Evolutionary conservation across 2,797 vertebrate species (phyloP).

Genomic region (Hirundo rustica): DNA sequence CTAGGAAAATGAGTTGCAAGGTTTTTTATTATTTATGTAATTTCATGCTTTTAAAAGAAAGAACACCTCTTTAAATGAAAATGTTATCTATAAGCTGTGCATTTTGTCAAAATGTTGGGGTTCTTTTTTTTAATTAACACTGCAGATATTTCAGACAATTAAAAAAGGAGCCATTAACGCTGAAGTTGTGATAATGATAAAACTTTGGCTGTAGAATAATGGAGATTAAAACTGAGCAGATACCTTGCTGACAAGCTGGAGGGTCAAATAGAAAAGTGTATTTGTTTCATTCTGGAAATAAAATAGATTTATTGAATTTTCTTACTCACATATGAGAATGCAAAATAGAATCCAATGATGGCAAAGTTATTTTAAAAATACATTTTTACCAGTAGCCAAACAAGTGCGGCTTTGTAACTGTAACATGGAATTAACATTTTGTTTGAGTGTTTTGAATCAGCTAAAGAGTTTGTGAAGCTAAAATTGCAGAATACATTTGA

Average conservation of each 20-base stretch:
- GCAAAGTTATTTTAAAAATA: not conserved
- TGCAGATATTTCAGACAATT: not conserved
- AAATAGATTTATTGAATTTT: not conserved
- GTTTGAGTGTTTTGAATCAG: not conserved
- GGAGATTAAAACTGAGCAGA: not conserved
- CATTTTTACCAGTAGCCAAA: not conserved
- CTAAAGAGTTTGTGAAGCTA: not conserved
- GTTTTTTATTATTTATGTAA: not conserved
- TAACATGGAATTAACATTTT: not conserved
- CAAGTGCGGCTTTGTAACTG: not conserved
- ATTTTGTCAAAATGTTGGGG: not conserved
- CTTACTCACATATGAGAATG: not conserved
- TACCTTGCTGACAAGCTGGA: not conserved
- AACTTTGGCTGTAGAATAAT: not conserved
- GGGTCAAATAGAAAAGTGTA: not conserved
- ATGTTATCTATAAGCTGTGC: not conserved
- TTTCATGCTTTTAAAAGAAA: not conserved
- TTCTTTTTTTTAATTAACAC: not conserved
- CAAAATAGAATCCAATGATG: not conserved
- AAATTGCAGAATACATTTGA: not conserved
- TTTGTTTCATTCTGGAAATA: not conserved
- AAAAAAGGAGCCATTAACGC: not conserved
- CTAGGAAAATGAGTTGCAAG: not conserved
- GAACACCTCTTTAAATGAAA: not conserved
- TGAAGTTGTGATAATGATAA: not conserved